phyloP scores from a whole-genome alignment of 2,888 invertebrate genomes.

The Drosophila gaucha region DNA sequence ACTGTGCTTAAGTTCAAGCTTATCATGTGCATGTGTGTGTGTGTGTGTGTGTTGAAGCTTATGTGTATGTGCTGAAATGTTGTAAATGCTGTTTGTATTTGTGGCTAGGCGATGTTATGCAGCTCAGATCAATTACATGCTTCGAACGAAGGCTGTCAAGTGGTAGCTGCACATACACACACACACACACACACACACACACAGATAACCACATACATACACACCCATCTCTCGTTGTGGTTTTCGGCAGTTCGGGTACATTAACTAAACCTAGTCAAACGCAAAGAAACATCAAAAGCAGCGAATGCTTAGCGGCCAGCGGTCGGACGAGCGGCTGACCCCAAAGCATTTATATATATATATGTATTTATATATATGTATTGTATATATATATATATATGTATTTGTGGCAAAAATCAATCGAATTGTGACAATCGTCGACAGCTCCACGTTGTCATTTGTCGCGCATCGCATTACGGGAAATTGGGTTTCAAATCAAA shows the following conservation, averaged over 20 bases:
- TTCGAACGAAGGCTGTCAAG: conserved; percentile 23
- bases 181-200: conserved; percentile 12
- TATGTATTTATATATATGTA: background rate
- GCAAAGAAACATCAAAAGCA: conserved; percentile 62
- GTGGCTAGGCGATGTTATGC: conserved; percentile 3
- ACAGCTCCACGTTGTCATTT: conserved; percentile 33
- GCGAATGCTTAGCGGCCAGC: conserved; percentile 15
- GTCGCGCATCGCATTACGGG: conserved; percentile 49
- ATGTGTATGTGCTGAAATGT: background rate
- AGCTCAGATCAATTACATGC: conserved; percentile 28
- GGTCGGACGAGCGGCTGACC: conserved; percentile 11
- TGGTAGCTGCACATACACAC: conserved; percentile 16
- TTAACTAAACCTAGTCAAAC: conserved; percentile 50
- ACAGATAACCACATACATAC: background rate
- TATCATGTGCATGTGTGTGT: background rate
- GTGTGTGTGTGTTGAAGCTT: background rate
- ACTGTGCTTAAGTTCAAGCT: background rate
- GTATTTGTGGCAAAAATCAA: conserved; percentile 52
- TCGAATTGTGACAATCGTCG: conserved; percentile 77
- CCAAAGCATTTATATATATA: conserved; percentile 9
- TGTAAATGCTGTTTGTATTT: background rate
- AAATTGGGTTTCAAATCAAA: conserved; percentile 74
- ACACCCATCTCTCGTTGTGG: background rate
- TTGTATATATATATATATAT: conserved; percentile 2
- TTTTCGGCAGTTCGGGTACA: conserved; percentile 40